Percentiles rank a stretch among this genome's conserved stretches.
These are phyloP conservation scores for Erethizon dorsatum DNA, from an alignment of 2,797 vertebrate genomes.

Conservation along the genomic window DNA sequence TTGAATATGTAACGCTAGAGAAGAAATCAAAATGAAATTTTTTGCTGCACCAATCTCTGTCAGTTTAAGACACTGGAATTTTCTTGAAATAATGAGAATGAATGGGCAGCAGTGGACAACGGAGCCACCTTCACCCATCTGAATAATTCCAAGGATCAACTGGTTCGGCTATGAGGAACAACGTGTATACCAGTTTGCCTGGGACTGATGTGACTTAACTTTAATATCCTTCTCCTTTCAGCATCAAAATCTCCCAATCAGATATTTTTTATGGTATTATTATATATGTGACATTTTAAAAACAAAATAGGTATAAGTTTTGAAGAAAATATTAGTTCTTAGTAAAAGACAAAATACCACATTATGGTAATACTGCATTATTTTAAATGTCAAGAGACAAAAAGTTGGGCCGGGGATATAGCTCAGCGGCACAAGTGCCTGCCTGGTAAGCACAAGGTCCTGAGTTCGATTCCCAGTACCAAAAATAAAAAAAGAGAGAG, in stretches of 20 bases:
- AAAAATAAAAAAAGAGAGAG: neutral
- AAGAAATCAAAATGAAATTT: neutral
- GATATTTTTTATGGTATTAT: neutral
- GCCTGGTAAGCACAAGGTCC: too few species aligned
- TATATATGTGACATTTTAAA: neutral
- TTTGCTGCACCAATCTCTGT: neutral
- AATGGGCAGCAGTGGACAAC: rapidly evolving
- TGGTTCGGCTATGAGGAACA: neutral
- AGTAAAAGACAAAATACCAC: slow-evolving; percentile 10
- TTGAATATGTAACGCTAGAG: neutral
- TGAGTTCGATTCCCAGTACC: too few species aligned
- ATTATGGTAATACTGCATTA: neutral
- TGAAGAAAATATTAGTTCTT: neutral
- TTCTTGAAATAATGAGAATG: neutral
- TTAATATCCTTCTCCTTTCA: neutral
- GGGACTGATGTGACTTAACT: neutral
- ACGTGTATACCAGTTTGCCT: neutral
- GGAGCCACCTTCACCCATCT: neutral
- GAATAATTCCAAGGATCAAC: neutral
- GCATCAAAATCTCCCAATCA: neutral
- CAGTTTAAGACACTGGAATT: neutral
- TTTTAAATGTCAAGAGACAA: slow-evolving; percentile 32
- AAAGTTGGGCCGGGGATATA: too few species aligned
- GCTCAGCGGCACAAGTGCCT: too few species aligned
- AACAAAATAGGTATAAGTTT: neutral